Conservation (phyloP, 1,140 invertebrate genomes). For the Helicorthomorpha holstii region DNA sequence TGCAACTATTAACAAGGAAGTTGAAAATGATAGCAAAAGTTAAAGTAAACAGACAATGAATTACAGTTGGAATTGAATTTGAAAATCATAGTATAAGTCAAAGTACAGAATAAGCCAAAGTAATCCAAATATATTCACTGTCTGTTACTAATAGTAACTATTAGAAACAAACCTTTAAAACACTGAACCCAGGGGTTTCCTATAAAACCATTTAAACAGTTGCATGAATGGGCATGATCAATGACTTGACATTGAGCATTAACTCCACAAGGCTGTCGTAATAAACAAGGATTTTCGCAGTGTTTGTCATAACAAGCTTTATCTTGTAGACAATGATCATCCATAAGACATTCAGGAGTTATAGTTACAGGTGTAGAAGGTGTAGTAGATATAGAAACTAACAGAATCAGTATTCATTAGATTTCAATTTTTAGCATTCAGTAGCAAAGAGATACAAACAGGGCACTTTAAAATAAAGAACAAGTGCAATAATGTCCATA, state of each 20-base stretch:
- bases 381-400: background rate
- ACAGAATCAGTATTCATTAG: background rate
- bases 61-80: no score
- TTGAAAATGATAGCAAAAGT: no score
- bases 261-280: constrained; percentile 16
- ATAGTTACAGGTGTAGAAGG: constrained; percentile 16
- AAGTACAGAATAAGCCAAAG: no score
- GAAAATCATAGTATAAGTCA: no score
- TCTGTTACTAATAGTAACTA: no score
- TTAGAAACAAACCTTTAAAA: constrained; percentile 14
- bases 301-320: constrained; percentile 58
- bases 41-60: no score
- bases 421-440: background rate
- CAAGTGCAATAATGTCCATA: no score
- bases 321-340: constrained; percentile 69
- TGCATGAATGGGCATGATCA: constrained; percentile 17
- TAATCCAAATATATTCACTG: no score
- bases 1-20: no score
- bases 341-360: constrained; percentile 54
- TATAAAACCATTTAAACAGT: constrained; percentile 15
- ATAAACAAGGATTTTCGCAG: constrained; percentile 70
- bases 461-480: no score
- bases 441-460: background rate
- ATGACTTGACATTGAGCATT: constrained; percentile 18
- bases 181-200: constrained; percentile 15